Percentiles rank a stretch among this genome's conserved stretches.
These are phyloP conservation scores for Patiria miniata DNA, from an alignment of 35 echinoderm and acorn worm species.

Conservation along the genomic window DNA sequence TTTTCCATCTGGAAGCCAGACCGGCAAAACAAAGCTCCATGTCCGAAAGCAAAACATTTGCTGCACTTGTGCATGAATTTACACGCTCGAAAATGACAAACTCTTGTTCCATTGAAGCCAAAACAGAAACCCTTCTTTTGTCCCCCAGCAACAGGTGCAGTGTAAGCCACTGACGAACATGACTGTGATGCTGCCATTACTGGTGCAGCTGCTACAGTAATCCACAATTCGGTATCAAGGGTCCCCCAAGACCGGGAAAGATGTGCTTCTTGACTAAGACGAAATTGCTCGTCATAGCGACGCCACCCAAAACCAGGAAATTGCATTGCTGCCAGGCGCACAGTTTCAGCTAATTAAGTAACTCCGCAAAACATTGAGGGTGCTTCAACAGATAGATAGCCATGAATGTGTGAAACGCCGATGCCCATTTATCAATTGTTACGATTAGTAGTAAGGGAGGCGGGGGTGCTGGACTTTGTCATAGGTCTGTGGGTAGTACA, in stretches of 20 bases:
- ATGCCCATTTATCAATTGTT: not conserved
- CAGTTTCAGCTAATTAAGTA: constrained; percentile 11
- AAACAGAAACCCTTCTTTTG: not conserved
- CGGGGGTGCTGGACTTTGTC: too few relatives aligned
- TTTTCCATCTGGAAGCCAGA: not conserved
- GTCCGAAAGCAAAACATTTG: not conserved
- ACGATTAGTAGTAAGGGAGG: too few relatives aligned
- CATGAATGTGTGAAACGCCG: not conserved
- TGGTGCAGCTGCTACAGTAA: not conserved
- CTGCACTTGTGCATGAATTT: constrained; percentile 7
- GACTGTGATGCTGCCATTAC: not conserved
- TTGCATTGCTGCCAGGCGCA: constrained; percentile 1
- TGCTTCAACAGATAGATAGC: constrained; percentile 23
- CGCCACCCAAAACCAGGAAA: constrained; percentile 28
- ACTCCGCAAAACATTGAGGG: not conserved
- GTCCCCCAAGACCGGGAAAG: constrained; percentile 14
- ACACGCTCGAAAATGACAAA: not conserved
- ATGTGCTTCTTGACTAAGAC: not conserved
- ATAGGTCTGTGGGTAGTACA: too few relatives aligned
- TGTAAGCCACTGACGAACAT: not conserved
- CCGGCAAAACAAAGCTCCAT: not conserved
- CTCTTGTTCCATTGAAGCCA: not conserved
- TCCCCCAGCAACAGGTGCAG: not conserved
- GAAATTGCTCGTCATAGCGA: constrained; percentile 36
- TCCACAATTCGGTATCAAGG: constrained; percentile 35